Evolutionary conservation across 2,888 invertebrate species (phyloP), one percentile per base, ranked within the genome.

Genomic region (Plebejus anna): DNA sequence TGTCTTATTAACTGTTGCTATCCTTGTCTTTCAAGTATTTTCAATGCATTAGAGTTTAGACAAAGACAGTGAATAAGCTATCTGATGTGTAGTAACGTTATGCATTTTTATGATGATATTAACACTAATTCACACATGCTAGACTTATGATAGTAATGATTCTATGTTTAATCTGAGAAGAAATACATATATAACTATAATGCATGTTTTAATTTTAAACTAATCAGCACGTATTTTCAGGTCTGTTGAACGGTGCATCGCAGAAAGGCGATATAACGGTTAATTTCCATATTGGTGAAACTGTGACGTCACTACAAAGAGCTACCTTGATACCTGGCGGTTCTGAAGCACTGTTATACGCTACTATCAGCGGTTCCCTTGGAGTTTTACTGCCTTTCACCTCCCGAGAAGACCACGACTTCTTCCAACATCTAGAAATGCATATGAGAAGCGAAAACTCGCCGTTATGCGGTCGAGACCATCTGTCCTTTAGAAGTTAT

Each of bases 341-440:
- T 3, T 98, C 98, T 0, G 99, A 99, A 89, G 98, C 98, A 0
- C 94, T 99, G 4, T 96, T 99, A 2, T 99, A 99, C 88, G 98
- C 99, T 0, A 99, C 99, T 0, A 88, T 99, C 16, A 98, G 98
- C 79, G 99, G 99, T 3, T 96, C 98, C 0, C 97, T 99, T 0
- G 99, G 99, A 1, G 98, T 98, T 7, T 94, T 99, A 61, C 97
- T 99, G 32, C 98, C 99, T 0, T 99, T 99, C 85, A 98, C 98
- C 0, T 98, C 98, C 28, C 96, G 98, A 83, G 99, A 99, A 94
- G 99, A 99, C 89, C 99, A 98, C 83, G 99, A 99, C 88, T 99
- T 99, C 89, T 99, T 99, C 94, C 99, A 99, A 87, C 99, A 99
- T 92, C 94, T 99, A 80, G 99, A 99, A 90, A 99, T 99, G 99